Base-by-base conservation (phyloP, 2,113 vertebrate species). In the Pygoscelis adeliae region DNA sequence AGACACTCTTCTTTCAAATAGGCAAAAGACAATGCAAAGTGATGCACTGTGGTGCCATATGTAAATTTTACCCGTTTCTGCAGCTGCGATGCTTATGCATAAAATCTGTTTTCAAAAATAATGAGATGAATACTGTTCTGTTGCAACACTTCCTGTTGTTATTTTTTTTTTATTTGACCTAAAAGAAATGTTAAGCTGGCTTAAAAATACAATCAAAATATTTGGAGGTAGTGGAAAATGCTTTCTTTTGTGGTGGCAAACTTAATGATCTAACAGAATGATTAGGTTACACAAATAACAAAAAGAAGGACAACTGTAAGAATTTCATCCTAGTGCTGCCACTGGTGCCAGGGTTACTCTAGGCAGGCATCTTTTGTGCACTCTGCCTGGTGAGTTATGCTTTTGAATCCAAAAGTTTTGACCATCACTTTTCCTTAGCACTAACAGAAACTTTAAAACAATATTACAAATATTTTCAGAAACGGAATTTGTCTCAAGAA, bases 401-500 rank as follows among this genome's bases (percentile, higher is more conserved):
- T 62, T 92, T 71, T 70, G 63, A 89, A 93, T 94, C 63, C 63
- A 74, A 67, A 96, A 89, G 13, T 50, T 87, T 91, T 70, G 40
- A n/a, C 36, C 20, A 38, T 53, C 50, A 9, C 6, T 67, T 78
- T 87, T 94, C 53, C 88, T 62, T 62, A 32, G n/a, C 78, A 65
- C n/a, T 69, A n/a, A 63, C 19, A 69, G 47, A 79, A 95, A 89
- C 63, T 83, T 74, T 62, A 72, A 94, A 97, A 84, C n/a, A 83
- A 44, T 30, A 78, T 59, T 83, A 84, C 22, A 95, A 63, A 53
- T 92, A 86, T 70, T 70, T 72, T 38, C 25, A 94, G 77, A 96
- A 72, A 34, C n/a, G 49, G 34, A 84, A 85, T 73, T 87, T 96
- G 55, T 96, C 93, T 91, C 67, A 53, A 83, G 76, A 95, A 97